Conservation (phyloP, 2,797 vertebrate species). For the Kryptopterus vitreolus region DNA sequence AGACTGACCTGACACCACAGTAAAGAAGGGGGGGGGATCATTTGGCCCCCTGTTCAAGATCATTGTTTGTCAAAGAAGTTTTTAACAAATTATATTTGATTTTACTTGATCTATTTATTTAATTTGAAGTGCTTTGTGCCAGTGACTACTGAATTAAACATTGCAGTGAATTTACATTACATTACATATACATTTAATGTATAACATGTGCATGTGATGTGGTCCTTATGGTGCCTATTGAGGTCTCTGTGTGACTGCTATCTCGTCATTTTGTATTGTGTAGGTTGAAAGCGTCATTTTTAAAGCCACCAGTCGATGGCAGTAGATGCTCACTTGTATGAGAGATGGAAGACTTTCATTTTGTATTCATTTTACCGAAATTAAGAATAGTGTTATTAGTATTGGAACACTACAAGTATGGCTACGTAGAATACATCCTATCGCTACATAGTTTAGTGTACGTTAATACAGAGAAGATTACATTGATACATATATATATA, state of each 20-base stretch:
- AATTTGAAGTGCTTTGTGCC: too few species aligned
- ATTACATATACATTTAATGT: too few species aligned
- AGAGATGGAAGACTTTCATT: background rate
- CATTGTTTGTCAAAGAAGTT: too few species aligned
- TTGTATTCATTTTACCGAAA: background rate
- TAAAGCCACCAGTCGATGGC: slow-evolving; percentile 21
- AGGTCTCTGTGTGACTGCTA: background rate
- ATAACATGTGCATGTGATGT: background rate
- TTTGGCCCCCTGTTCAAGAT: too few species aligned
- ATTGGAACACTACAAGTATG: background rate
- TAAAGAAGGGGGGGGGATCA: too few species aligned
- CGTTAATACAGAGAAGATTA: background rate
- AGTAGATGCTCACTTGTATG: slow-evolving; percentile 8
- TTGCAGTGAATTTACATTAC: too few species aligned
- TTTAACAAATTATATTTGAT: too few species aligned
- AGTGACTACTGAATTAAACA: too few species aligned
- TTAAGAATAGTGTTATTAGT: background rate
- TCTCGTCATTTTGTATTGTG: background rate
- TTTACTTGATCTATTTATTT: too few species aligned
- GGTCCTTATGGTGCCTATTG: background rate
- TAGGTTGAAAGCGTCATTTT: background rate
- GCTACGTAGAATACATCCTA: background rate
- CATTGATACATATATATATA: background rate
- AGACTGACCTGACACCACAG: too few species aligned
- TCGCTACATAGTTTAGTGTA: background rate